These are phyloP conservation scores for Philereme vetulata DNA, from an alignment of 2,888 invertebrate genomes.

Conservation along the genomic window DNA sequence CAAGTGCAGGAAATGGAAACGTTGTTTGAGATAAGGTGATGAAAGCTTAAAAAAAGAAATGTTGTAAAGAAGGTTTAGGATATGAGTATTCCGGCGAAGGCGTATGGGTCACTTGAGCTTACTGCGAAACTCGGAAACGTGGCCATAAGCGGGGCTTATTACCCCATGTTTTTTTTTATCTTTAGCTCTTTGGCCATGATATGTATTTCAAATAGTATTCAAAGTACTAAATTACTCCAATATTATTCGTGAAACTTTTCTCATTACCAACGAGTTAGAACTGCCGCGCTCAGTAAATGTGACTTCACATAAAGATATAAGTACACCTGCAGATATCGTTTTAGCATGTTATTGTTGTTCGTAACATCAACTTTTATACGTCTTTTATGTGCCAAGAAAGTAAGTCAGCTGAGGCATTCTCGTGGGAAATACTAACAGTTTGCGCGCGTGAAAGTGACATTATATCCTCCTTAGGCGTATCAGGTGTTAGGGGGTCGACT, in stretches of 20 bases:
- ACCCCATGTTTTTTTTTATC: no score
- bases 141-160: no score
- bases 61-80: no score
- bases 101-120: no score
- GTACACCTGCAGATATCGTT: slow-evolving; percentile 39
- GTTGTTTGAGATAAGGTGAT: no score
- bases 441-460: slow-evolving; percentile 34
- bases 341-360: slow-evolving; percentile 42
- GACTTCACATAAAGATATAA: slow-evolving; percentile 32
- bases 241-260: slow-evolving; percentile 50
- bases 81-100: no score
- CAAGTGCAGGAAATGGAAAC: no score
- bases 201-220: slow-evolving; percentile 32
- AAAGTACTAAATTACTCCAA: slow-evolving; percentile 37
- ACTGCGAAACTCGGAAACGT: no score
- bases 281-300: slow-evolving; percentile 45
- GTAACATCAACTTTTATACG: slow-evolving; percentile 40
- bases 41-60: no score
- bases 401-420: slow-evolving; percentile 34
- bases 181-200: neutral
- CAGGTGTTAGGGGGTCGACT: slow-evolving; percentile 27
- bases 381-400: slow-evolving; percentile 37
- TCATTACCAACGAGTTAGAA: slow-evolving; percentile 50
- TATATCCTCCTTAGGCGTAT: slow-evolving; percentile 26
- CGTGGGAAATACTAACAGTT: slow-evolving; percentile 37